phyloP scores from a whole-genome alignment of 2,888 invertebrate genomes.

The Orthonychiurus folsomi region DNA sequence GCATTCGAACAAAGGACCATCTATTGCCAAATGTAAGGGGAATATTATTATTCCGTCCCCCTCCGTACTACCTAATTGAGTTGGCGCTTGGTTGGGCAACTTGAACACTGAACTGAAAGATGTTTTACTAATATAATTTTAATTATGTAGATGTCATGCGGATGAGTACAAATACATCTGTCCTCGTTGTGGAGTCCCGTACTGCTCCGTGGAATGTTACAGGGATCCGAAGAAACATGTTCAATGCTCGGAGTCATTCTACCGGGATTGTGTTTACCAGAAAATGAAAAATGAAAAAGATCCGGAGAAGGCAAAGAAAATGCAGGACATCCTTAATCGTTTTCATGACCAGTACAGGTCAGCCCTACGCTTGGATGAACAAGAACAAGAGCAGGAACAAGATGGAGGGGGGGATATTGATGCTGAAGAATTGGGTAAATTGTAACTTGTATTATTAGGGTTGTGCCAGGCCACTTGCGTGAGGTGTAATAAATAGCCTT shows the following conservation, averaged over 20 bases:
- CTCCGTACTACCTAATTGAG: no score
- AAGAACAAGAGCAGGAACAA: background rate
- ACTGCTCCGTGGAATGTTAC: constrained; percentile 36
- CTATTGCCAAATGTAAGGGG: no score
- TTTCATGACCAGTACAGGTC: constrained; percentile 21
- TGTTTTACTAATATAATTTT: no score
- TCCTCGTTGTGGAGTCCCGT: constrained; percentile 36
- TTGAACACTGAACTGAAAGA: no score
- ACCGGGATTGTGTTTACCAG: constrained; percentile 30
- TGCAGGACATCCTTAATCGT: constrained; percentile 30
- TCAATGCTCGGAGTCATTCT: constrained; percentile 38
- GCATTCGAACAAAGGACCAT: no score
- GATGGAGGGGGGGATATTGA: background rate
- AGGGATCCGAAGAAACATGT: constrained; percentile 30
- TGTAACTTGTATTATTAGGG: no score
- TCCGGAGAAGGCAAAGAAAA: constrained; percentile 24
- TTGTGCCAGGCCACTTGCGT: no score
- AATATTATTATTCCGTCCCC: no score
- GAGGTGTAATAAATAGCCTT: no score
- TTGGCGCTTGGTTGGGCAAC: no score
- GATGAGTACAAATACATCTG: constrained; percentile 30
- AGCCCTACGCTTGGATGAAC: background rate
- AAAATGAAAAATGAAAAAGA: constrained; percentile 17
- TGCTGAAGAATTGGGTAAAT: constrained; percentile 8
- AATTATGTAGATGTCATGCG: constrained; percentile 28